Base-by-base conservation (phyloP, 2,888 invertebrate genomes). In the Agonopterix alstromeriana region DNA sequence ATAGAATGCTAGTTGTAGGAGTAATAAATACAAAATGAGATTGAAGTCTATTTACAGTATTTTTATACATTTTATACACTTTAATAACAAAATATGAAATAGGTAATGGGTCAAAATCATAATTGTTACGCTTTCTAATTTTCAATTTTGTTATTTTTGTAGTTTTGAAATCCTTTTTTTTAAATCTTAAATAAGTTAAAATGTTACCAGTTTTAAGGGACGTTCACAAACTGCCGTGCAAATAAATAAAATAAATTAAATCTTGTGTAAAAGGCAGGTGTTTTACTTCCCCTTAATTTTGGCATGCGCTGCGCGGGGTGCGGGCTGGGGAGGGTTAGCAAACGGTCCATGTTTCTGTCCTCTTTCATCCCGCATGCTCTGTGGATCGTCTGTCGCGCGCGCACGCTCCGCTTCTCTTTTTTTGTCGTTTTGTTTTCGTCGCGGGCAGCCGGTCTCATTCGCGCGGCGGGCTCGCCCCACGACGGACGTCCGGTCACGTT, bases 381-480 rank as follows among this genome's bases (percentile, higher is more conserved):
- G 53, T 53, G 47, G 40, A 67, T 67, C 47, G 54, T 65, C 58
- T 59, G 52, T 79, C 72, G 55, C 77, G 56, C 59, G 61, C 69
- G 67, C 71, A 67, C 73, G 70, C 73, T 77, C 72, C 61, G 73
- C 64, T 76, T 70, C 68, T 73, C 68, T 70, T 76, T 72, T 75
- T 70, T 73, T 73, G 67, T 69, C 67, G 56, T 61, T 10, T 41
- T 14, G 3, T 41, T 11, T 41, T 46, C 52, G 12, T 11, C 35
- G 42, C n/a, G 44, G 45, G 46, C 48, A 35, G 42, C 48, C 41
- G 42, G 12, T 50, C 67, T 73, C 67, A 76, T 69, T 76, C 72
- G 73, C 78, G 85, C 80, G 81, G 78, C 77, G 80, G 66, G 71
- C 55, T 74, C 73, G 81, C 73, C 67, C 50, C 58, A 51, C 53